Percentiles rank a stretch among this genome's conserved stretches.
Evolutionary conservation across 2,888 invertebrate species (phyloP).

Genomic region (Laothoe populi): DNA sequence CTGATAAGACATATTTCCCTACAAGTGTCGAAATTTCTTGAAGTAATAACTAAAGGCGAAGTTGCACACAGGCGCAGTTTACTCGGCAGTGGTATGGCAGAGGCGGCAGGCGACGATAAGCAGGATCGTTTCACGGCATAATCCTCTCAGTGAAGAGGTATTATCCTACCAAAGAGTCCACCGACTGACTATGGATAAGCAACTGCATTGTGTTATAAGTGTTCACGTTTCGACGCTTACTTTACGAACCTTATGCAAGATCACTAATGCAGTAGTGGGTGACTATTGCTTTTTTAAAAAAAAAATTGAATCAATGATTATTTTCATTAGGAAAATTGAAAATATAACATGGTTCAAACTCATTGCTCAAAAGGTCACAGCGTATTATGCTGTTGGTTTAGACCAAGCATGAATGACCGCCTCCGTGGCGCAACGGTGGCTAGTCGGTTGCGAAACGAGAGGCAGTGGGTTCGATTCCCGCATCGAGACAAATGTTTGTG

Average conservation of each 20-base stretch:
- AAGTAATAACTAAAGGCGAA: slow-evolving; percentile 8
- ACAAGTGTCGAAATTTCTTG: slow-evolving; percentile 25
- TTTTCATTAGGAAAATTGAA: no score
- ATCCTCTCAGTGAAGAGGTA: slow-evolving; percentile 66
- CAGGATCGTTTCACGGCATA: slow-evolving; percentile 57
- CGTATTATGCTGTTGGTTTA: no score
- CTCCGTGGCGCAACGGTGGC: no score
- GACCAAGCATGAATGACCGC: no score
- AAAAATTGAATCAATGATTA: no score
- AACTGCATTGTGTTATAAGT: slow-evolving; percentile 56
- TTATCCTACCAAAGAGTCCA: slow-evolving; percentile 58
- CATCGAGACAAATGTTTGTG: no score
- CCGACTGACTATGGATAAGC: slow-evolving; percentile 52
- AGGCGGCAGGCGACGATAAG: slow-evolving; percentile 54
- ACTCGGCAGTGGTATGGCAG: slow-evolving; percentile 42
- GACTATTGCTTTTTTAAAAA: no score
- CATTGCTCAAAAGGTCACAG: no score
- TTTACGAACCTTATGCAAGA: slow-evolving; percentile 34
- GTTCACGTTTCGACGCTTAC: slow-evolving; percentile 48
- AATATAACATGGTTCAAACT: no score
- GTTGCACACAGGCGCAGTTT: slow-evolving; percentile 34
- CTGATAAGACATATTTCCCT: slow-evolving; percentile 28
- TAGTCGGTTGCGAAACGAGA: no score
- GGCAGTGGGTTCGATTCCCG: no score
- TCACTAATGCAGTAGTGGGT: not conserved